These are phyloP conservation scores for Mizuhopecten yessoensis DNA, from an alignment of 1,140 invertebrate species.

Conservation along the genomic window DNA sequence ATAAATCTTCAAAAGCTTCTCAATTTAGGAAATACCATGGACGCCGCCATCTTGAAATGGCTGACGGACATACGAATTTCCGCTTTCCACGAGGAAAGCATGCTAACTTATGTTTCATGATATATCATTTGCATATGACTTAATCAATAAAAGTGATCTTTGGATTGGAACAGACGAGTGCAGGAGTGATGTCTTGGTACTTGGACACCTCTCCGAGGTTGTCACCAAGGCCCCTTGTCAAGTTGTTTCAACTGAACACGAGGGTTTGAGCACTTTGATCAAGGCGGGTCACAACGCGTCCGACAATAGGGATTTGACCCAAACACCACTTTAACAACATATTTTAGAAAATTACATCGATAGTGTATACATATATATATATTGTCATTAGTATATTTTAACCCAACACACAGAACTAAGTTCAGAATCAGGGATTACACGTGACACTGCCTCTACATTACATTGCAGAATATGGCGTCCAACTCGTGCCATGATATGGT, in stretches of 20 bases:
- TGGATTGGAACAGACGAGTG: neutral
- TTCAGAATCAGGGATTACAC: neutral
- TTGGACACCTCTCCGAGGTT: neutral
- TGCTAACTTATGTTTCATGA: conserved; percentile 56
- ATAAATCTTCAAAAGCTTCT: conserved; percentile 44
- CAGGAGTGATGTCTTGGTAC: conserved; percentile 23
- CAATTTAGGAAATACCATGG: conserved; percentile 60
- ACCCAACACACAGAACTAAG: neutral
- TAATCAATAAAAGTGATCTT: conserved; percentile 34
- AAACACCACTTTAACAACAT: neutral
- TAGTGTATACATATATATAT: neutral
- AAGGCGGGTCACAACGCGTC: conserved; percentile 64
- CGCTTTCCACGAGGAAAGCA: conserved; percentile 50
- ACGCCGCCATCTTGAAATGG: conserved; percentile 71
- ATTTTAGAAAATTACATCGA: neutral
- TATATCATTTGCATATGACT: conserved; percentile 44
- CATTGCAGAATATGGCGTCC: conserved; percentile 28
- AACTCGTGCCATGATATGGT: neutral
- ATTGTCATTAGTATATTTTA: neutral
- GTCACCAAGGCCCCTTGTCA: neutral
- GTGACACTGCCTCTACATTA: conserved; percentile 25
- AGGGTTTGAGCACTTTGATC: conserved; percentile 44
- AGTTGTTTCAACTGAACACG: neutral
- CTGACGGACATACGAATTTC: conserved; percentile 60
- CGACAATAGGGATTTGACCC: neutral